phyloP scores from a whole-genome alignment of 2,888 invertebrate genomes.

The Cerceris rybyensis region DNA sequence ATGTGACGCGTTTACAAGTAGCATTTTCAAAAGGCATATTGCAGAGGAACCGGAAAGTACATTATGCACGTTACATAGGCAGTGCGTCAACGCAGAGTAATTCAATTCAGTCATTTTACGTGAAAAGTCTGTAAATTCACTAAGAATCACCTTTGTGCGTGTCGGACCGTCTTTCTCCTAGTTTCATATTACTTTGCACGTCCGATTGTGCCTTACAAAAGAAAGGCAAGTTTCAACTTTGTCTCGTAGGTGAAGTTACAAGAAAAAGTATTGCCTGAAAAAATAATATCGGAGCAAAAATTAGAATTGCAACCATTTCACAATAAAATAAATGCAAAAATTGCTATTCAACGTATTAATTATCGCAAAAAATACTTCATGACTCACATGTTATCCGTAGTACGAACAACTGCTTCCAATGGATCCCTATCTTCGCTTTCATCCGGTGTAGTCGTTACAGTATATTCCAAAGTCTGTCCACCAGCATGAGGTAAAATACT shows the following conservation, averaged over 20 bases:
- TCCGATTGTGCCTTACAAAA: background rate
- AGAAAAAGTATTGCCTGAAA: conserved; percentile 74
- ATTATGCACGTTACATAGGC: conserved; percentile 30
- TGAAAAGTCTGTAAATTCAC: background rate
- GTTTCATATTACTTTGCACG: conserved; percentile 4
- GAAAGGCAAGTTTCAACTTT: conserved; percentile 5
- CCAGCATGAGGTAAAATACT: conserved; percentile 77
- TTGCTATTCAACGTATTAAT: too few species aligned
- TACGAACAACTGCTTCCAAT: conserved; percentile 80
- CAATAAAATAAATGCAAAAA: too few species aligned
- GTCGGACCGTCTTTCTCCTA: conserved; percentile 7
- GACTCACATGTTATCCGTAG: conserved; percentile 81
- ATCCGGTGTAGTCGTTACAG: conserved; percentile 60
- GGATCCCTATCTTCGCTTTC: conserved; percentile 79
- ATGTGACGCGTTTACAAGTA: background rate
- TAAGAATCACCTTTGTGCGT: conserved; percentile 12
- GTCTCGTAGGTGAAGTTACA: conserved; percentile 58
- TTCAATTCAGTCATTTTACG: conserved; percentile 17
- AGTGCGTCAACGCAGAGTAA: conserved; percentile 25
- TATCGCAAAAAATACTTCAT: background rate
- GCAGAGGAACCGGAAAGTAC: conserved; percentile 46
- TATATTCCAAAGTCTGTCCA: conserved; percentile 75
- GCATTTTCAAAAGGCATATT: conserved; percentile 10
- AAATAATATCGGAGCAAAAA: conserved; percentile 9
- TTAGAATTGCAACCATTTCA: conserved; percentile 5